These are phyloP conservation scores for Philereme transversata DNA, from an alignment of 2,888 invertebrate species.

Conservation along the genomic window DNA sequence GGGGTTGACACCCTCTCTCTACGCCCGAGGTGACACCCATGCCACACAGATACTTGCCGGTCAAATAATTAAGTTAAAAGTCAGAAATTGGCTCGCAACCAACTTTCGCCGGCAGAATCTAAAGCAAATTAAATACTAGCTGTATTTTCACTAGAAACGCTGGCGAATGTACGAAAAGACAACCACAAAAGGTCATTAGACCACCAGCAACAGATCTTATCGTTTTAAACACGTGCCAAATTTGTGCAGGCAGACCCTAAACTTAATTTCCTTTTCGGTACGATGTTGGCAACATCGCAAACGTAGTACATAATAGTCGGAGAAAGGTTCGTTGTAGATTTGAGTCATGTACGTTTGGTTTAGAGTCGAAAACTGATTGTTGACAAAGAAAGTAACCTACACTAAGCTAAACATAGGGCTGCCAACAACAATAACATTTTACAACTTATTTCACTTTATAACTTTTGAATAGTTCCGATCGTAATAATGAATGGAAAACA, in stretches of 20 bases:
- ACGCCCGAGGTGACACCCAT: too few relatives aligned
- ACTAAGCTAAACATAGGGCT: conserved; percentile 1
- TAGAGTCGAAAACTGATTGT: conserved; percentile 11
- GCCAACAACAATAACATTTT: conserved; percentile 21
- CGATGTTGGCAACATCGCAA: conserved; percentile 34
- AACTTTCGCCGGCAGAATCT: conserved; percentile 24
- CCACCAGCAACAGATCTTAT: conserved; percentile 38
- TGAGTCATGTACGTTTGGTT: conserved; percentile 4
- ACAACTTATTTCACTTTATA: conserved; percentile 2
- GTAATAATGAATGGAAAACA: too few relatives aligned
- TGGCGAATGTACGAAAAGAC: conserved; percentile 30
- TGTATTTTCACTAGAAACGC: conserved; percentile 29
- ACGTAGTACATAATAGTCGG: conserved; percentile 10
- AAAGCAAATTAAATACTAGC: conserved; percentile 31
- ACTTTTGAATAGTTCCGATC: too few relatives aligned
- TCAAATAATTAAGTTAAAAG: conserved; percentile 22
- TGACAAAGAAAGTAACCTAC: neutral
- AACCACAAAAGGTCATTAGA: conserved; percentile 39
- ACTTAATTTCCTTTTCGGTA: conserved; percentile 41
- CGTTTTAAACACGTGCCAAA: conserved; percentile 41
- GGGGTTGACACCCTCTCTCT: too few relatives aligned
- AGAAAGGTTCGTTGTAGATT: neutral
- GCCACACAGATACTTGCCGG: neutral
- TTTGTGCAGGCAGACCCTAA: conserved; percentile 35
- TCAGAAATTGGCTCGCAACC: conserved; percentile 30